Base-by-base conservation (phyloP, 2,113 vertebrate species). In the Junco hyemalis region DNA sequence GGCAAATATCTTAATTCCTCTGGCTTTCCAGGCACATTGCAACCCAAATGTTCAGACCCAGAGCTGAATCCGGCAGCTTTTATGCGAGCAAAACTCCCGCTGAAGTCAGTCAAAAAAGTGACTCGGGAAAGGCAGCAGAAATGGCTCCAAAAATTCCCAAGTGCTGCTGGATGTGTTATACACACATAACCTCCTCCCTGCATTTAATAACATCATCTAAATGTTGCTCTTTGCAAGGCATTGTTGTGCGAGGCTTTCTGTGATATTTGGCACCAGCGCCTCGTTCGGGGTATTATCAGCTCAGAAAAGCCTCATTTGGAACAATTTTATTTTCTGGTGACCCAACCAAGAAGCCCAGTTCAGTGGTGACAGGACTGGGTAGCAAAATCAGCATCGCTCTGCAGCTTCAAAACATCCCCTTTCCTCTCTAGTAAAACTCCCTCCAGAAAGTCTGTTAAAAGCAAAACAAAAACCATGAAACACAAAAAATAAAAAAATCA, bases 1-100 rank as follows among this genome's bases (percentile, higher is more conserved):
- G 92, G 92, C 90, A 93, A 96, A 91, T 87, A 91, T 82, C 81
- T 91, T 84, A 68, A 86, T 93, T 96, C 89, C 81, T 92, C 63
- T 36, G 89, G 40, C 59, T 93, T 94, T 77, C 63, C 71, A 80
- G 47, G 51, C 64, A 77, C 69, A 57, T 14, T 1, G 3, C 72
- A 78, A 51, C 72, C 48, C 63, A 40, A 85, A 76, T 81, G 48
- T 78, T 92, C 48, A 60, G 72, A 92, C 80, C 57, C 5, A 17
- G 48, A 48, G 38, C 65, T 81, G 78, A 79, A 89, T 84, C 72
- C 5, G 0, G 65, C 51, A 76, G 94, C 53, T 87, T 92, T 92
- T 11, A 18, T 9, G 38, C 2, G 2, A 76, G 54, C 14, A 38
- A 63, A 94, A 47, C 57, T 81, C 86, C 69, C 0, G 1, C 21